Percentiles rank a stretch among this genome's conserved stretches.
These are phyloP conservation scores for Laticauda laticaudata DNA, from an alignment of 2,113 vertebrate species.

Conservation along the genomic window DNA sequence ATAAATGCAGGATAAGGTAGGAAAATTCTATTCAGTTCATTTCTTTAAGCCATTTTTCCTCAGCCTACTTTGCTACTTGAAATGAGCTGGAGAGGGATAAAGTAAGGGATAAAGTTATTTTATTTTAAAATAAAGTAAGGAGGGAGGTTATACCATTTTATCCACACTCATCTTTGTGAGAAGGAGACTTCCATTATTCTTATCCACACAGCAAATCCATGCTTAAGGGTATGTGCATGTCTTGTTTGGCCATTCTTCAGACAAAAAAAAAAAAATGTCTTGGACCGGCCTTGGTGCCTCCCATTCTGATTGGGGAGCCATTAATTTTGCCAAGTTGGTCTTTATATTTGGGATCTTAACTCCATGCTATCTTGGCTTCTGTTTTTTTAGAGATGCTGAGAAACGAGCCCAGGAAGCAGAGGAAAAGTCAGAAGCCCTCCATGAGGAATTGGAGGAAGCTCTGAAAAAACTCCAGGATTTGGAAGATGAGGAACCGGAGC, in stretches of 20 bases:
- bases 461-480: conserved; percentile 77
- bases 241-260: neutral
- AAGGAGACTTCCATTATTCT: neutral
- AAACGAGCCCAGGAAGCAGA: conserved; percentile 69
- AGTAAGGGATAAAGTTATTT: too few relatives aligned
- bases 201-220: neutral
- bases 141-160: too few relatives aligned
- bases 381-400: conserved; percentile 69
- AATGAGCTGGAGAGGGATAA: neutral
- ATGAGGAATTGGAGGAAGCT: conserved; percentile 77
- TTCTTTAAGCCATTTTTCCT: neutral
- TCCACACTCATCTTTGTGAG: neutral
- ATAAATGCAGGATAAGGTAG: neutral
- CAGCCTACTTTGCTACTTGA: neutral
- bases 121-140: neutral
- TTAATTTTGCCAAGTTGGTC: conserved; percentile 20
- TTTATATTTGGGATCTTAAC: conserved; percentile 29
- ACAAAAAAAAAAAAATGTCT: neutral
- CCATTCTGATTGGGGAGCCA: neutral
- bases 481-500: conserved; percentile 64
- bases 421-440: conserved; percentile 71
- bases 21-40: neutral
- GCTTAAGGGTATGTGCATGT: neutral
- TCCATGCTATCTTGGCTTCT: conserved; percentile 35
- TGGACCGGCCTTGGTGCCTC: neutral